Base-by-base conservation (phyloP, 2,888 invertebrate genomes). In the Sicus ferrugineus region DNA sequence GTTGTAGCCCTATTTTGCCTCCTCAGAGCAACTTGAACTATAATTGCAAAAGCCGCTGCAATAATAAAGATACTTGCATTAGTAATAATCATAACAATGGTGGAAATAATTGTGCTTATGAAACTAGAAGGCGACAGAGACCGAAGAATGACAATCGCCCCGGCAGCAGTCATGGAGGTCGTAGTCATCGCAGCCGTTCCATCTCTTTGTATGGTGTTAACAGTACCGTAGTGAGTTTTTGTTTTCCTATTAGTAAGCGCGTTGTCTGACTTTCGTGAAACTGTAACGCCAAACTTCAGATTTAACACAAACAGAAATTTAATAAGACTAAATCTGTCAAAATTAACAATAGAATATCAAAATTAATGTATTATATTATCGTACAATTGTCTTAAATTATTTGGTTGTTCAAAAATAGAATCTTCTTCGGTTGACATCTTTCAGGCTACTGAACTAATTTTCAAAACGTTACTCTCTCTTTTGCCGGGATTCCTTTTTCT, bases 1-100 rank as follows among this genome's bases (percentile, higher is more conserved):
- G 75, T 71, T 80, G 76, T 56, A 84, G 84, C 74, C 84, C 84
- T 54, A 85, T 85, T 75, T 73, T 81, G 59, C 80, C 79, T 21
- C 74, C 79, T n/a, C 70, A 70, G 7, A 67, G 52, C 21, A 58
- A 71, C 11, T 56, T 64, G 21, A 59, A 61, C n/a, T 65, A 71
- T n/a, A 74, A 65, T 68, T 74, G 73, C 56, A 75, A 75, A 48
- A 75, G 75, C 30, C 68, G 70, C 54, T 74, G 74, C 68, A 70
- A 72, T 38, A 63, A 62, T 26, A 72, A 59, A 56, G 73, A 67
- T 48, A 65, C 46, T 62, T 26, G 69, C 19, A 67, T 68, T 21
- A 62, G 68, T 59, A 65, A 74, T 48, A 42, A 48, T 52, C 68
- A 56, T 21, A 38, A 66, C 28, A 52, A 71, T 11, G 42, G 31